Percentiles rank a stretch among this genome's conserved stretches.
Conservation (phyloP, 2,888 invertebrate species). For the Criorhina ranunculi region DNA sequence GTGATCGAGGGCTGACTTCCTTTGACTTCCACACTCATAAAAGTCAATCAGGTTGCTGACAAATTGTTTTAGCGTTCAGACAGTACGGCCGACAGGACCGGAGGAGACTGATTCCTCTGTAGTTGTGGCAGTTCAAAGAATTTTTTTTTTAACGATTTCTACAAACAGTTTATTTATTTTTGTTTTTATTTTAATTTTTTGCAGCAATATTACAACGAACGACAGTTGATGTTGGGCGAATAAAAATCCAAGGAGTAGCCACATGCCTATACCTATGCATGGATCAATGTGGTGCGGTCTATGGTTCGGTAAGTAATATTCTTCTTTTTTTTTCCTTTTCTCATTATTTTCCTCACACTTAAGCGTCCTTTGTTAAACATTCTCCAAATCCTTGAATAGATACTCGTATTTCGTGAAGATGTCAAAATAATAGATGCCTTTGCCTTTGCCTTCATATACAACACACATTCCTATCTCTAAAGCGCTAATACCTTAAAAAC, state of each 20-base stretch:
- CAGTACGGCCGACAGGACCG: too few relatives aligned
- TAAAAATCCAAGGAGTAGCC: conserved; percentile 94
- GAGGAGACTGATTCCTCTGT: too few relatives aligned
- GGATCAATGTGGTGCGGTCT: conserved; percentile 94
- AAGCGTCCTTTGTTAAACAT: neutral
- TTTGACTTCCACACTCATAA: too few relatives aligned
- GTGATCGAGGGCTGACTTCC: too few relatives aligned
- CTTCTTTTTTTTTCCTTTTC: conserved; percentile 33
- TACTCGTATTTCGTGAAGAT: conserved; percentile 67
- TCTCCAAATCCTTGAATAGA: conserved; percentile 5
- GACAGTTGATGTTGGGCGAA: conserved; percentile 90
- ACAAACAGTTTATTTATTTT: neutral
- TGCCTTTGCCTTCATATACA: too few relatives aligned
- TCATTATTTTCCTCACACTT: neutral
- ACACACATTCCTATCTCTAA: conserved; percentile 13
- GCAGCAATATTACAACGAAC: conserved; percentile 90
- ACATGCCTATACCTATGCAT: conserved; percentile 95
- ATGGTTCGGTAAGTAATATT: conserved; percentile 92
- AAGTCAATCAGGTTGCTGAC: too few relatives aligned
- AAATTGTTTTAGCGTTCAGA: too few relatives aligned
- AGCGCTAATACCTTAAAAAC: conserved; percentile 46
- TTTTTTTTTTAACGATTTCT: too few relatives aligned
- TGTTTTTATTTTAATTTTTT: conserved; percentile 81
- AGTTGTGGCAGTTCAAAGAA: too few relatives aligned
- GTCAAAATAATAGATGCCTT: conserved; percentile 69